Percentiles rank a stretch among this genome's conserved stretches.
These are phyloP conservation scores for Larimichthys polyactis DNA, from an alignment of 2,113 vertebrate species.

Conservation along the genomic window DNA sequence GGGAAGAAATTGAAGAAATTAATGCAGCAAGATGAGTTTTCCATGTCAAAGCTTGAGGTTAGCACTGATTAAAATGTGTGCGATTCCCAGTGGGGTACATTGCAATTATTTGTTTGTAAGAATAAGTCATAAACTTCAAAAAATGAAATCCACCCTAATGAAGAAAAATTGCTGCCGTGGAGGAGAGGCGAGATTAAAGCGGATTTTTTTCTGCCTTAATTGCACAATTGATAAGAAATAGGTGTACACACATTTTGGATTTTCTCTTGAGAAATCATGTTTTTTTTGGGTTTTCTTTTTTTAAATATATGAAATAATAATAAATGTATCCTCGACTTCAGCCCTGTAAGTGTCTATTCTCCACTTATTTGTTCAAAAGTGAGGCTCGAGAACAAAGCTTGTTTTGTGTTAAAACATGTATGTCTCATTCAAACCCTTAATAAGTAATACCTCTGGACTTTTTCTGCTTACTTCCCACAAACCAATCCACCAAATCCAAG, in stretches of 20 bases:
- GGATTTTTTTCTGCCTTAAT: constrained; percentile 70
- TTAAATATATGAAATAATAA: background rate
- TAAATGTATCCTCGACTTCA: background rate
- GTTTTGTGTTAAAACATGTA: constrained; percentile 39
- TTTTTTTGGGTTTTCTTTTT: background rate
- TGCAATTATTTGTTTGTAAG: constrained; percentile 80
- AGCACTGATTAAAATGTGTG: constrained; percentile 76
- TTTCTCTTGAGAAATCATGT: constrained; percentile 52
- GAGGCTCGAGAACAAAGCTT: constrained; percentile 19
- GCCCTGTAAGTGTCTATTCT: constrained; percentile 4
- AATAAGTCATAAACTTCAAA: constrained; percentile 76
- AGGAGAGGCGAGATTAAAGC: constrained; percentile 66
- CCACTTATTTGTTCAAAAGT: constrained; percentile 32
- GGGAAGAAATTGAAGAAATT: constrained; percentile 66
- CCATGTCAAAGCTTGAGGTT: constrained; percentile 77
- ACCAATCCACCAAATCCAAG: constrained; percentile 50
- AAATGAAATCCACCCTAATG: constrained; percentile 76
- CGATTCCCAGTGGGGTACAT: constrained; percentile 53
- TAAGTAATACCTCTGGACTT: constrained; percentile 50
- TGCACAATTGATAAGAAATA: constrained; percentile 69
- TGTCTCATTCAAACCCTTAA: constrained; percentile 59
- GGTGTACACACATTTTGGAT: constrained; percentile 38
- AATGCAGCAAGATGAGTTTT: constrained; percentile 74
- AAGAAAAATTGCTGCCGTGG: constrained; percentile 71
- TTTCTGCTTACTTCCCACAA: constrained; percentile 64